Base-by-base conservation (phyloP, 2,797 vertebrate species). In the Sphenopsis melanotis region DNA sequence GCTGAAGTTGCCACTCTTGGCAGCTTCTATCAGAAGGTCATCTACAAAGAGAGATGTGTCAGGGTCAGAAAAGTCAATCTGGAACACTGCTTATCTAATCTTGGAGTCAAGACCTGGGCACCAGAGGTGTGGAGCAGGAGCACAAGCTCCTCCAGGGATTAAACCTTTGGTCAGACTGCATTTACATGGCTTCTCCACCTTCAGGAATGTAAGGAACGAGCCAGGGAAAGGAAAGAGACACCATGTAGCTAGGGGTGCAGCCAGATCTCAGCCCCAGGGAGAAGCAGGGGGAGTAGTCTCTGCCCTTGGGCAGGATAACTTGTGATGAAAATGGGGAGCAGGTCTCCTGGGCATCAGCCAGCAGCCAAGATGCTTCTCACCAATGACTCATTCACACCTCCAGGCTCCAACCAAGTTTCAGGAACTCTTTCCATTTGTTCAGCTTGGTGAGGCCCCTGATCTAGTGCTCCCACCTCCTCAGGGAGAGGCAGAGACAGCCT, bases 21-120 rank as follows among this genome's bases (percentile, higher is more conserved):
- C 98, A 94, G 98, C 98, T 89, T 99, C 98, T 42, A 99, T 97
- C 70, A 99, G 96, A 95, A 97, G 93, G 68, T 99, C 98, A 80
- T 97, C 96, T 96, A 97, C 91, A 94, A 95, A 87, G 94, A 94
- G 97, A 98, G 39, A 91, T 5, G 22, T 1, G 7, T 90, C 12
- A 10, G 49, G 29, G n/a, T 94, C 79, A 95, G 60, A 88, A 78
- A 90, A 86, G 32, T 46, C 72, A 36, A 79, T 53, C 29, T 90
- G 47, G 69, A 88, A 46, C 26, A 26, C 29, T 4, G 1, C 46
- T 74, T 78, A 65, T 78, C 32, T 52, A 36, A 60, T 34, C 4
- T 3, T 46, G 39, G 24, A 79, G 47, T 42, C 53, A 83, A 46
- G 26, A 64, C 37, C 9, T 52, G 42, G 79, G 72, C n/a, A 78